A percentile compares a stretch with the other conserved stretches of the same genome.
Evolutionary conservation across 2,797 vertebrate genomes (phyloP).

Genomic region (Neosilurus hyrtlii): DNA sequence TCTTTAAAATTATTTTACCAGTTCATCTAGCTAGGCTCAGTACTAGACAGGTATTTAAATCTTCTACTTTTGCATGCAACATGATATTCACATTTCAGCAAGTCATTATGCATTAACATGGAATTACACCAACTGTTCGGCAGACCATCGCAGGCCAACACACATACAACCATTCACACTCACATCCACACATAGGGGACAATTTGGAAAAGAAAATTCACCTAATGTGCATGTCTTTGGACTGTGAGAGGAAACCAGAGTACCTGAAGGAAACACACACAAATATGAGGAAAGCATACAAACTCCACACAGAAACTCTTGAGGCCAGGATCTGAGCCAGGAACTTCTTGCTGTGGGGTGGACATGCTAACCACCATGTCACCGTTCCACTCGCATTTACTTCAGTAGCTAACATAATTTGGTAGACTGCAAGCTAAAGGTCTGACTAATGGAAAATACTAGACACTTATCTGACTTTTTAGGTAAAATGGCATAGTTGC

Average conservation of each 20-base stretch:
- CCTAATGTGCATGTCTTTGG: no score
- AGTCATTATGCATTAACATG: background rate
- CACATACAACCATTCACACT: no score
- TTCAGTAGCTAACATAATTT: background rate
- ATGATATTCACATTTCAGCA: background rate
- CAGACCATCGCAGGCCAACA: no score
- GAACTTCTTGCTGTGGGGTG: no score
- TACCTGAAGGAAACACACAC: no score
- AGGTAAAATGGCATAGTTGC: background rate
- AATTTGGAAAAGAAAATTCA: no score
- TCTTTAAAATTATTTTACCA: background rate
- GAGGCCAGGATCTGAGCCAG: no score
- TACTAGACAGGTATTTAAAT: background rate
- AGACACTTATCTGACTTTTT: background rate
- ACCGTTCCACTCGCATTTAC: no score
- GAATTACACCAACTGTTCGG: background rate
- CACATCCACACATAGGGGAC: no score
- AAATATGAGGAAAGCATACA: no score
- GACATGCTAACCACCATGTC: background rate
- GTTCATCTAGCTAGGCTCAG: background rate
- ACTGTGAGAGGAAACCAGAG: no score
- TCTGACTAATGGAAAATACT: background rate
- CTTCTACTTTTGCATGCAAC: background rate
- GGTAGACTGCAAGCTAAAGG: background rate
- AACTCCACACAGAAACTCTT: no score